phyloP scores from a whole-genome alignment of 2,888 invertebrate species.

The Suillia variegata region DNA sequence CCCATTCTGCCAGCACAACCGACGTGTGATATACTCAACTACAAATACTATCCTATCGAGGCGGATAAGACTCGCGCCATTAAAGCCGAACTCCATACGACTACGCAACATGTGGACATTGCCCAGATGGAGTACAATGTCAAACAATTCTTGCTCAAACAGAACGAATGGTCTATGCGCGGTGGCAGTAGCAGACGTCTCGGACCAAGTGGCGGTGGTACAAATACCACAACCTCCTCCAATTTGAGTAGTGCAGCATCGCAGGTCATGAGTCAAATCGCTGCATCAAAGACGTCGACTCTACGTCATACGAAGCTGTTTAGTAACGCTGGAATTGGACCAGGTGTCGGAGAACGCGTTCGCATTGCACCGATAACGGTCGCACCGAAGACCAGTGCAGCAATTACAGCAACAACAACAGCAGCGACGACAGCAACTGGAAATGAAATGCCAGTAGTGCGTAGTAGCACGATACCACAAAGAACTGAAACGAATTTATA shows the following conservation, averaged over 20 bases:
- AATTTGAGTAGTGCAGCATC: slow-evolving; percentile 17
- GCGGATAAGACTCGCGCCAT: slow-evolving; percentile 51
- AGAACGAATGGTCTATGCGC: slow-evolving; percentile 61
- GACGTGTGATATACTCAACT: slow-evolving; percentile 58
- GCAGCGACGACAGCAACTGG: slow-evolving; percentile 1
- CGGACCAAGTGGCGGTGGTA: neutral
- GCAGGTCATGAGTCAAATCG: neutral
- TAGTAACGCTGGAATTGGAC: slow-evolving; percentile 38
- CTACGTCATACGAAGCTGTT: slow-evolving; percentile 45
- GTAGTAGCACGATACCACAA: slow-evolving; percentile 48
- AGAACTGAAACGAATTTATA: slow-evolving; percentile 62
- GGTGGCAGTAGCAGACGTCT: slow-evolving; percentile 27
- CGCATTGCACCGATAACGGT: slow-evolving; percentile 36
- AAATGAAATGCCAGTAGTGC: slow-evolving; percentile 24
- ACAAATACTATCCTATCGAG: slow-evolving; percentile 57
- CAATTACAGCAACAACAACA: neutral
- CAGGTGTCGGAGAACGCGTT: slow-evolving; percentile 49
- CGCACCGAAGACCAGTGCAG: neutral
- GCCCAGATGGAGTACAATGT: slow-evolving; percentile 79
- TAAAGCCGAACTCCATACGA: slow-evolving; percentile 53
- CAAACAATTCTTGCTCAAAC: slow-evolving; percentile 73
- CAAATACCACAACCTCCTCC: slow-evolving; percentile 12
- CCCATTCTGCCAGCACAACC: slow-evolving; percentile 40
- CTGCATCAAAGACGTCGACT: slow-evolving; percentile 11
- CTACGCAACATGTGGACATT: slow-evolving; percentile 65